Conservation (phyloP, 2,888 invertebrate genomes). For the Rhagonycha fulva region DNA sequence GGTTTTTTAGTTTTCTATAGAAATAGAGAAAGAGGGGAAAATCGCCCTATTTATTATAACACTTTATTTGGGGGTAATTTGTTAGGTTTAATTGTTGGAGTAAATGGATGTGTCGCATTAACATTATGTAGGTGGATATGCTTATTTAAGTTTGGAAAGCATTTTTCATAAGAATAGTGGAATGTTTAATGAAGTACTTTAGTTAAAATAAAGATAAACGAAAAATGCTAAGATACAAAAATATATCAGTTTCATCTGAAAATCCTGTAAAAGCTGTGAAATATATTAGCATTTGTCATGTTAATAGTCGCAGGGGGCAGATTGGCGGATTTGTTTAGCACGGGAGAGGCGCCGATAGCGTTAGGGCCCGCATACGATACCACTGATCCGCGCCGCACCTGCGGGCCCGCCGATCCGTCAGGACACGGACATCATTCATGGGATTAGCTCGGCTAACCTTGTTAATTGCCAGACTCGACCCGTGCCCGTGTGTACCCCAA, state of each 20-base stretch:
- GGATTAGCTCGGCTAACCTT: constrained; percentile 59
- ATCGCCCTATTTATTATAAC: not conserved
- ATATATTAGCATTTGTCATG: constrained; percentile 58
- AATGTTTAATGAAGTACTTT: constrained; percentile 28
- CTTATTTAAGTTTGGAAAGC: not conserved
- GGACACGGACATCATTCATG: constrained; percentile 57
- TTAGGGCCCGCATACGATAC: constrained; percentile 41
- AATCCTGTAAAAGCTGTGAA: constrained; percentile 54
- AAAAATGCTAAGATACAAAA: constrained; percentile 39
- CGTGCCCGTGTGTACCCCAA: constrained; percentile 49
- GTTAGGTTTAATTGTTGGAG: not conserved
- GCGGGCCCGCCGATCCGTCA: constrained; percentile 50
- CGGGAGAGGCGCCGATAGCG: constrained; percentile 41
- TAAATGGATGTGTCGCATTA: not conserved
- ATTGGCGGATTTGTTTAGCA: constrained; percentile 52
- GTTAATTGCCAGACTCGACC: constrained; percentile 58
- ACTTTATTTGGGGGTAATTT: not conserved
- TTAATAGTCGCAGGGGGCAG: constrained; percentile 55
- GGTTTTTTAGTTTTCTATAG: not conserved
- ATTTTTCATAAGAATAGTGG: not conserved
- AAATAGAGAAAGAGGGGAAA: not conserved
- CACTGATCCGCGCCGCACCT: constrained; percentile 43
- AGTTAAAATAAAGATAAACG: constrained; percentile 28
- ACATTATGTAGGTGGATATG: not conserved
- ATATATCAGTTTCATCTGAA: constrained; percentile 53